Base-by-base conservation (phyloP, 2,113 vertebrate genomes). In the Syngnathus scovelli region DNA sequence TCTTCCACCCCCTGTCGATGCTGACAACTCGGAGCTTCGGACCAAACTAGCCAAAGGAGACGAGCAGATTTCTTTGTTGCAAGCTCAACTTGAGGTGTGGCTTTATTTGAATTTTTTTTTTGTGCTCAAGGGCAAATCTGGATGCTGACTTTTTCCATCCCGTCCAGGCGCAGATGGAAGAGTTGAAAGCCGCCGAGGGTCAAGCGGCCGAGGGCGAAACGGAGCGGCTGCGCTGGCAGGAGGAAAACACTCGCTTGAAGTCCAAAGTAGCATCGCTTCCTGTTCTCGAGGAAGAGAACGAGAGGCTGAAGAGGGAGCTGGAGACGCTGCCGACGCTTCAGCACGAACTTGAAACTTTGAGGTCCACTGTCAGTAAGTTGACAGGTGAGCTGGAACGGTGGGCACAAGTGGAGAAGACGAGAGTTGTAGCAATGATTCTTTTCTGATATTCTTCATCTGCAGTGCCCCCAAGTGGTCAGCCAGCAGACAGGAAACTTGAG, bases 21-120 rank as follows among this genome's bases (percentile, higher is more conserved):
- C 73, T 63, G 79, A 83, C 36, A 66, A 39, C 59, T 89, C 84
- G 46, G 81, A 90, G 1, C 87, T 94, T 51, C 82, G 94, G 54
- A 92, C 93, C 82, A 93, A 88, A 69, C 77, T 95, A 51, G 90
- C 88, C 65, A 90, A 92, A 76, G 94, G 91, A 80, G 93, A 87
- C 76, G 85, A 93, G 77, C 92, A 93, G 55, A 93, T 95, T 64
- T 84, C 90, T 68, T 78, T 90, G 15, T 85, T 95, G 72, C 92
- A 95, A 76, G 93, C 91, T 0, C 91, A 93, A 77, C 84, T 96
- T 73, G 93, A 95, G 94, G 95, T 91, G 66, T 64, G 79, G 27
- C 27, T 33, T 33, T 33, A 3, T 33, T 33, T 3, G 2, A 27
- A 27, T 33, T 33, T 33, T 33, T 33, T 33, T 10, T 41, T 41